These are phyloP conservation scores for Rutilus rutilus DNA, from an alignment of 2,113 vertebrate species.

Conservation along the genomic window DNA sequence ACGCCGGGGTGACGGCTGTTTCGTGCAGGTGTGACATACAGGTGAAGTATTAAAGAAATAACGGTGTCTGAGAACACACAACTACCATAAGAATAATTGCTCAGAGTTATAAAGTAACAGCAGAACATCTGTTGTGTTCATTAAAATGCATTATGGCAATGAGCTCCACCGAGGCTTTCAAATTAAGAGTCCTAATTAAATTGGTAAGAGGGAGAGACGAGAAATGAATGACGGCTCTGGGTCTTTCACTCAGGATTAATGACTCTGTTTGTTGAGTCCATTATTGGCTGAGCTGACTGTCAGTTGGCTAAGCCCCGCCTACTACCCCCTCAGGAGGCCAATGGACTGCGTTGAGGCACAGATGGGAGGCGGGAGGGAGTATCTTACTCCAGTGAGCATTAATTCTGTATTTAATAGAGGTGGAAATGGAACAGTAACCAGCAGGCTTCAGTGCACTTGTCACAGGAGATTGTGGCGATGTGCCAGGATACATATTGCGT, in stretches of 20 bases:
- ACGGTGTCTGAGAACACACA: conserved; percentile 65
- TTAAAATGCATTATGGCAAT: conserved; percentile 78
- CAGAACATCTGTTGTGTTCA: conserved; percentile 81
- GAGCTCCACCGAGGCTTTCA: conserved; percentile 73
- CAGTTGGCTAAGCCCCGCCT: not conserved
- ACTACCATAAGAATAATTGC: conserved; percentile 75
- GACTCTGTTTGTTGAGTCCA: conserved; percentile 57
- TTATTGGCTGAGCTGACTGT: not conserved
- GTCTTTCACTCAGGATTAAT: conserved; percentile 68
- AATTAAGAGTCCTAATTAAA: conserved; percentile 83
- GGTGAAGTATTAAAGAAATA: conserved; percentile 73
- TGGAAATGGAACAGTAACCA: conserved; percentile 63
- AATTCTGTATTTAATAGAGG: conserved; percentile 67
- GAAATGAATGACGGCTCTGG: conserved; percentile 63
- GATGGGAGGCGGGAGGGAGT: not conserved
- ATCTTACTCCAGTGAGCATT: conserved; percentile 64
- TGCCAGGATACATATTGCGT: conserved; percentile 39
- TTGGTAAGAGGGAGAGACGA: conserved; percentile 71
- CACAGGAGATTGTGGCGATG: conserved; percentile 66
- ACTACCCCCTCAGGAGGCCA: not conserved
- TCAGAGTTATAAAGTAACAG: conserved; percentile 73
- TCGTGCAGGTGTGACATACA: conserved; percentile 65
- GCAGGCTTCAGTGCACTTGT: conserved; percentile 70
- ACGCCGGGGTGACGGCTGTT: conserved; percentile 68
- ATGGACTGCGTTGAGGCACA: not conserved